These are phyloP conservation scores for Campylorhamphus procurvoides DNA, from an alignment of 2,113 vertebrate species.

Conservation along the genomic window DNA sequence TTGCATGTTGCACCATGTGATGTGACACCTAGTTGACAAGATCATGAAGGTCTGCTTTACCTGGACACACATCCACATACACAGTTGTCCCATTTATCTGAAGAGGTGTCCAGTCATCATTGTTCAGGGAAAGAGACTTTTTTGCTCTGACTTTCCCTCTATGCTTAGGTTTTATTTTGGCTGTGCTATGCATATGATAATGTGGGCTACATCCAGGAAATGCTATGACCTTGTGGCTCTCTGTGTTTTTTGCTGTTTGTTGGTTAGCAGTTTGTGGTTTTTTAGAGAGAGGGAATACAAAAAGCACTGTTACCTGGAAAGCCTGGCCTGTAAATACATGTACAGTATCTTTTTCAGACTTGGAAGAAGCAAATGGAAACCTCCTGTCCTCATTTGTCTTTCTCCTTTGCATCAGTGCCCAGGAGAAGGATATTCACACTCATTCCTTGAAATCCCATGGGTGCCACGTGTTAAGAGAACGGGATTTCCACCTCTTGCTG, in stretches of 20 bases:
- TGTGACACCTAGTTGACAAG: not conserved
- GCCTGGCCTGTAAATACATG: not conserved
- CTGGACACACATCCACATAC: not conserved
- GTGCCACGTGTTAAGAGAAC: rapidly evolving
- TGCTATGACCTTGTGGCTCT: not conserved
- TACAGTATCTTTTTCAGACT: not conserved
- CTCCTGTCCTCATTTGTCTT: slow-evolving; percentile 24
- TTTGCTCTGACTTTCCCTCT: not conserved
- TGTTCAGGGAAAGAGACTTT: not conserved
- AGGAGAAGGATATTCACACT: not conserved
- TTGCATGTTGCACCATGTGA: rapidly evolving
- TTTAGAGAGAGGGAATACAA: not conserved
- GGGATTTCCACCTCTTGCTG: slow-evolving; percentile 8
- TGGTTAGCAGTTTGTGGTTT: not conserved
- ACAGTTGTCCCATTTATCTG: not conserved
- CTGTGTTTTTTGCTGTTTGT: not conserved
- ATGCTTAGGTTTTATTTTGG: not conserved
- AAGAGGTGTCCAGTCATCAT: not conserved
- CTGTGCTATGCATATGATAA: not conserved
- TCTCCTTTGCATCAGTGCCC: not conserved
- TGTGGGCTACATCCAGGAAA: not conserved
- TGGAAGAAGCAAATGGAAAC: slow-evolving; percentile 5
- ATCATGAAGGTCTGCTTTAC: not conserved
- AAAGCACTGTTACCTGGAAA: not conserved
- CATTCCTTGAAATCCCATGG: not conserved